Percentiles rank a stretch among this genome's conserved stretches.
phyloP scores from a whole-genome alignment of 2,888 invertebrate genomes.

The Panzeria rudis region DNA sequence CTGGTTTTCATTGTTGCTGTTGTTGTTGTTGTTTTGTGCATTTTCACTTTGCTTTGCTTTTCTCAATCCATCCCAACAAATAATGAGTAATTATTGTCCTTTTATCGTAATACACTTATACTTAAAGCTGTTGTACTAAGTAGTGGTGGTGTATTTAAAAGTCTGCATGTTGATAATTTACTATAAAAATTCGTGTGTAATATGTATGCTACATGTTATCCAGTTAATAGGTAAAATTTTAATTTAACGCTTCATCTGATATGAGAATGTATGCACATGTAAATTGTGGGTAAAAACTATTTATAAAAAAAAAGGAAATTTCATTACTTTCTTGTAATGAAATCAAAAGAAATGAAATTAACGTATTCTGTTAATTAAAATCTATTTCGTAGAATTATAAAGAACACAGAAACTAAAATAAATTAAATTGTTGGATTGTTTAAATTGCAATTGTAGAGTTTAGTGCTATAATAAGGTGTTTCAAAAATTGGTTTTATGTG shows the following conservation, averaged over 20 bases:
- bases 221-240: constrained; percentile 64
- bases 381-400: constrained; percentile 10
- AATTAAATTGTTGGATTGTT: no score
- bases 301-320: neutral
- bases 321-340: constrained; percentile 23
- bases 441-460: constrained; percentile 5
- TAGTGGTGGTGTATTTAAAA: neutral
- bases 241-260: constrained; percentile 69
- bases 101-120: constrained; percentile 24
- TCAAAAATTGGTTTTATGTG: no score
- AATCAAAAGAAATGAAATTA: neutral
- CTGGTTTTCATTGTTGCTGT: constrained; percentile 2
- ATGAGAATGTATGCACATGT: neutral
- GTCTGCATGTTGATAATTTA: neutral
- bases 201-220: constrained; percentile 19
- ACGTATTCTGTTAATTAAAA: constrained; percentile 39
- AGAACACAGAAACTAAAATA: neutral
- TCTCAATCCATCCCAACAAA: constrained; percentile 28
- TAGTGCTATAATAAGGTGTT: no score
- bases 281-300: constrained; percentile 14
- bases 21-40: constrained; percentile 10
- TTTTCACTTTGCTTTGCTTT: constrained; percentile 22
- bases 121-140: constrained; percentile 2
- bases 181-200: neutral
- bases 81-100: constrained; percentile 63